A percentile compares a stretch with the other conserved stretches of the same genome.
Evolutionary conservation across 2,888 invertebrate genomes (phyloP).

Genomic region (Lamellibrachia columna): DNA sequence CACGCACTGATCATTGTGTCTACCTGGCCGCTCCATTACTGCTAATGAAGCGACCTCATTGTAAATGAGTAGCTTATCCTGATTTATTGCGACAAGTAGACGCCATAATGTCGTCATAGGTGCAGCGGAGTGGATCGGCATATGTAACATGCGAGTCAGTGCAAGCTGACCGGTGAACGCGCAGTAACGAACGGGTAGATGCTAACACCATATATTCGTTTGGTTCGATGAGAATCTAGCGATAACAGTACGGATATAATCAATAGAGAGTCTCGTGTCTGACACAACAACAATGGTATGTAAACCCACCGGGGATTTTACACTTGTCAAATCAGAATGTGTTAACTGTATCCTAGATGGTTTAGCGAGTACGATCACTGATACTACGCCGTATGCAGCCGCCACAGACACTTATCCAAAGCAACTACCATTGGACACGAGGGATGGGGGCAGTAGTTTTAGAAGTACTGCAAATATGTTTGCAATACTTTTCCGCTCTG

Average conservation of each 20-base stretch:
- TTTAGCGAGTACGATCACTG: neutral
- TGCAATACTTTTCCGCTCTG: neutral
- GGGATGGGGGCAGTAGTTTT: neutral
- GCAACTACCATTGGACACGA: neutral
- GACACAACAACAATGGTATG: neutral
- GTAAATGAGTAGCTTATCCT: neutral
- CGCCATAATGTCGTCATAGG: neutral
- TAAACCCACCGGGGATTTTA: neutral
- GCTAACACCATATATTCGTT: neutral
- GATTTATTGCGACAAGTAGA: constrained; percentile 16
- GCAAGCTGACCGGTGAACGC: neutral
- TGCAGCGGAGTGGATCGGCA: neutral
- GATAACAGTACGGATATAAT: neutral
- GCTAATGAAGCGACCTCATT: neutral
- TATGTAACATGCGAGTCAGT: neutral
- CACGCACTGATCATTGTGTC: neutral
- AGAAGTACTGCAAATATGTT: neutral
- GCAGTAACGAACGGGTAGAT: neutral
- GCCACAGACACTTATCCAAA: neutral
- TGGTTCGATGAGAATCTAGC: neutral
- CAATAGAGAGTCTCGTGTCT: neutral
- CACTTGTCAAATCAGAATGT: neutral
- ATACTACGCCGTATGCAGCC: neutral
- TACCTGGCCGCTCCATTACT: neutral
- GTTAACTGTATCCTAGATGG: neutral